Evolutionary conservation across 2,113 vertebrate species (phyloP), one percentile per base, ranked within the genome.

Genomic region (Corydoras sp.): DNA sequence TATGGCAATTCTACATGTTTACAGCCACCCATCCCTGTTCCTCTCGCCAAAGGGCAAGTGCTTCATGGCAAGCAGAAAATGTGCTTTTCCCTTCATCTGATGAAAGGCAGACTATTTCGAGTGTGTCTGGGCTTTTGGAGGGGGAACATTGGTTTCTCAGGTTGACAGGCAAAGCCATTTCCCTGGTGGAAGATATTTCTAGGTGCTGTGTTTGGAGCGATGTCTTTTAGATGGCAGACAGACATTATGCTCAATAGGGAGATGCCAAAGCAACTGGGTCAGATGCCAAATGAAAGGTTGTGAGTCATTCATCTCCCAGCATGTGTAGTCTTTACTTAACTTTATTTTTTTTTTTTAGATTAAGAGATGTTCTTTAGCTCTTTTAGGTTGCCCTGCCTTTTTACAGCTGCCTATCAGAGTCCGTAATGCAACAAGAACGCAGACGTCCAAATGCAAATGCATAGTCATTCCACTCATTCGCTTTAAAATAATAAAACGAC

Each of bases 131-230:
- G 72, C 77, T 79, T 79, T 67, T 24, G 18, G 64, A 69, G 43
- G 76, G 65, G 74, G 69, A 58, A 69, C 63, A 69, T 68, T 62
- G 70, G 72, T 76, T 78, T 73, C 69, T 60, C 65, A 69, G 69
- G 76, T 80, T 81, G 76, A 78, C 71, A 79, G 76, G 76, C 30
- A 43, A 63, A 80, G 74, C 65, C 71, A 68, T 80, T 73, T 83
- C 76, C 81, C 80, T 72, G 74, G 76, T 68, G 79, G 77, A 51
- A 75, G 73, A 78, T 76, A 79, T 76, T 81, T 83, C 73, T 15
- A 75, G 79, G 63, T 65, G 70, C 67, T 62, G 48, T 55, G 75
- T 69, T 59, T 71, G 31, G 50, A 54, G 58, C 24, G 31, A 54
- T 59, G 65, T 76, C 76, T 72, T 55, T 80, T 75, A 78, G 58